Evolutionary conservation across 2,797 vertebrate species (phyloP).

Genomic region (Dromococcyx pavoninus): DNA sequence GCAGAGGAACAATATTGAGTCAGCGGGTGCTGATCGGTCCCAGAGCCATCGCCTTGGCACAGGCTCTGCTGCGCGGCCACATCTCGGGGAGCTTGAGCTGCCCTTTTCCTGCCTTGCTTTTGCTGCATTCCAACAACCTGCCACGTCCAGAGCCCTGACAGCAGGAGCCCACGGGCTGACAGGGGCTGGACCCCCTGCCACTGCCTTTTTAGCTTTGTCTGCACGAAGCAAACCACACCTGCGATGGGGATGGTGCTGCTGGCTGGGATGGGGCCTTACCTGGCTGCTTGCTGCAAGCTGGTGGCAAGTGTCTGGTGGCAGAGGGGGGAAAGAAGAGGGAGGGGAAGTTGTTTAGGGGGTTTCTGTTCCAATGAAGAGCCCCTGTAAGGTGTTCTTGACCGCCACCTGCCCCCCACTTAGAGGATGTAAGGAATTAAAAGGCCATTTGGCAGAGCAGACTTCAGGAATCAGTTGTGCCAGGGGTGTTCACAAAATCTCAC

Average conservation of each 20-base stretch:
- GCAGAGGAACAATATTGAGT: not conserved
- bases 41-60: not conserved
- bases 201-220: not conserved
- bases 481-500: not conserved
- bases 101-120: not conserved
- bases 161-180: not conserved
- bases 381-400: not conserved
- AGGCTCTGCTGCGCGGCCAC: not conserved
- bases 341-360: too few species aligned
- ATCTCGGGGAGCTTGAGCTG: not conserved
- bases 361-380: not conserved
- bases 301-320: not conserved
- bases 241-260: not conserved
- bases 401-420: not conserved
- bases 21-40: not conserved
- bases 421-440: not conserved
- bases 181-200: not conserved
- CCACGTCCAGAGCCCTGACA: accelerated
- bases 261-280: not conserved
- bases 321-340: not conserved
- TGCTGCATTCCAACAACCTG: not conserved
- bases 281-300: not conserved
- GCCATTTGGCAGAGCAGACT: not conserved
- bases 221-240: accelerated
- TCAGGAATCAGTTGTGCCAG: not conserved